Evolutionary conservation across 2,113 vertebrate species (phyloP), one percentile per base, ranked within the genome.

Genomic region (Melanerpes formicivorus): DNA sequence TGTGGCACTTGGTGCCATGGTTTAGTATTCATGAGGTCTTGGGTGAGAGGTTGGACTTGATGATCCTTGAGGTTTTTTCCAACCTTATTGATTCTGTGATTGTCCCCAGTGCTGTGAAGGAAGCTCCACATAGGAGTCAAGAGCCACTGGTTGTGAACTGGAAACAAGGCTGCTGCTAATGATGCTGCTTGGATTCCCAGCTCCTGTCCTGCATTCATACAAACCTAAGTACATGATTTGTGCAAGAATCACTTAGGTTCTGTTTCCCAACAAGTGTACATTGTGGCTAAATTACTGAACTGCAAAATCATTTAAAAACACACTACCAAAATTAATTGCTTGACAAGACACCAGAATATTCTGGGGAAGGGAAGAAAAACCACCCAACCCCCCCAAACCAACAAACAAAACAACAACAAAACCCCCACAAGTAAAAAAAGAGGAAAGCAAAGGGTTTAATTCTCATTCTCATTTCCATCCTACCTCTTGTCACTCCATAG

Each of bases 121-220:
- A 78, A 87, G 59, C 23, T 62, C 19, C 8, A 1, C 0, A 1
- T 1, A n/a, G 27, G 6, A 78, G 34, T 6, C 29, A 14, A 56
- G 14, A 1, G 15, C 18, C 67, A 7, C 42, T 18, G 59, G 14
- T 50, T 66, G 69, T 21, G 23, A 50, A 46, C 29, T n/a, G 46
- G 62, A 13, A 17, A 74, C 0, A 2, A 75, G 29, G 44, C 18
- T 87, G 26, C 14, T 88, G 40, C 34, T 71, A 70, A 71, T 3
- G 25, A 30, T 19, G 30, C 40, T 71, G 54, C 56, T 80, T 73
- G 60, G 46, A 52, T 26, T 86, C 82, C 27, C 25, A n/a, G 4
- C 40, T 81, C 44, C 62, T 21, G 27, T 30, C 14, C 55, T 59
- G 29, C 2, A 5, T 32, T 91, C 52, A 55, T 14, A 70, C 23